Percentiles rank a stretch among this genome's conserved stretches.
Conservation (phyloP, 2,797 vertebrate species). For the Acestrorhynchus altus region DNA sequence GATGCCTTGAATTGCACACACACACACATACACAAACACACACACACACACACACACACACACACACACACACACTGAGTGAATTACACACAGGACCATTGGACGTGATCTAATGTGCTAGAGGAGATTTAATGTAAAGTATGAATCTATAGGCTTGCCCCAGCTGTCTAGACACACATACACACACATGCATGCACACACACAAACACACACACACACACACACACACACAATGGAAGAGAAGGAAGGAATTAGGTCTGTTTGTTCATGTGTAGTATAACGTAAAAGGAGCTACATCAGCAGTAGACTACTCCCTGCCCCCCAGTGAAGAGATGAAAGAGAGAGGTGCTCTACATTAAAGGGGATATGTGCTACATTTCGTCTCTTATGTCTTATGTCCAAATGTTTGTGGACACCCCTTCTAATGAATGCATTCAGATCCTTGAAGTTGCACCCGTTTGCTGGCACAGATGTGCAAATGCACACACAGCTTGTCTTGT, state of each 20-base stretch:
- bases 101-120: neutral
- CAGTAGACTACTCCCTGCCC: constrained; percentile 46
- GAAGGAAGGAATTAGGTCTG: constrained; percentile 63
- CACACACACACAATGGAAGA: neutral
- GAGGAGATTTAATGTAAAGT: constrained; percentile 4
- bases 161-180: neutral
- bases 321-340: neutral
- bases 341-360: constrained; percentile 15
- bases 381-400: neutral
- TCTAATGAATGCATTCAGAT: too few species aligned
- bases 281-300: constrained; percentile 71
- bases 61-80: neutral
- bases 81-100: neutral
- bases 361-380: neutral
- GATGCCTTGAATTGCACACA: too few species aligned
- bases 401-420: too few species aligned
- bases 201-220: neutral
- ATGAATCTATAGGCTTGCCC: constrained; percentile 1
- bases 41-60: too few species aligned
- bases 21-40: too few species aligned
- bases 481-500: too few species aligned
- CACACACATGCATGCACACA: neutral
- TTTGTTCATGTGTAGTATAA: constrained; percentile 70
- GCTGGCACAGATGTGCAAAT: too few species aligned
- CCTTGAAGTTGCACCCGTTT: too few species aligned